Base-by-base conservation (phyloP, 2,888 invertebrate genomes). In the Ophion slaviceki region DNA sequence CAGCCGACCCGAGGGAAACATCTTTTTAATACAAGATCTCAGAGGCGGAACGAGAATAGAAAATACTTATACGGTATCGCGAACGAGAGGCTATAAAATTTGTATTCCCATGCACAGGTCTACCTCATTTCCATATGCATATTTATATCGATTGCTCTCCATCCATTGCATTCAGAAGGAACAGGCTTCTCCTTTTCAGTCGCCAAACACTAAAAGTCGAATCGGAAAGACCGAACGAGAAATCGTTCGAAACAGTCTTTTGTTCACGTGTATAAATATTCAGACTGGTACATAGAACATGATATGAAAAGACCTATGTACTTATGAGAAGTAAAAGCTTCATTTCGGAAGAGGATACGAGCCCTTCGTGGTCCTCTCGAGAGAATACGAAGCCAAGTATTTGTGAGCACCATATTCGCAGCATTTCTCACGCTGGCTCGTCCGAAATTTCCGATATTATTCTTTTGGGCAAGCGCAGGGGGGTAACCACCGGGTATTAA, bases 11-110 rank as follows among this genome's bases (percentile, higher is more conserved):
- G 75, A 79, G 79, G 82, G 70, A 82, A 82, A 85, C 79, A 17
- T 85, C 70, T 71, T 85, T 81, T 82, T 79, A 78, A 85, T 74
- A 79, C 70, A 74, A 81, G 81, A 66, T 72, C 57, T 57, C 66
- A n/a, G 47, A 61, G 47, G 57, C 72, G 62, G 72, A 57, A 72
- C 45, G 64, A 57, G 53, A 66, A 40, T 67, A 28, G 74, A n/a
- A 66, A 74, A 66, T 80, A 74, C 74, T 66, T 80, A 74, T 74
- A 59, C 80, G 67, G 74, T 74, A 66, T 74, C 40, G 24, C 74
- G 74, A 80, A 72, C 47, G 53, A 76, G 53, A 67, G 53, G 17
- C 53, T 53, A 70, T 70, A 74, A n/a, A 24, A 77, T 71, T 28
- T 28, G 62, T 72, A 80, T 64, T 72, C 24, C 47, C 66, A 24